Conservation (phyloP, 2,888 invertebrate species). For the Drosophila anomelani region DNA sequence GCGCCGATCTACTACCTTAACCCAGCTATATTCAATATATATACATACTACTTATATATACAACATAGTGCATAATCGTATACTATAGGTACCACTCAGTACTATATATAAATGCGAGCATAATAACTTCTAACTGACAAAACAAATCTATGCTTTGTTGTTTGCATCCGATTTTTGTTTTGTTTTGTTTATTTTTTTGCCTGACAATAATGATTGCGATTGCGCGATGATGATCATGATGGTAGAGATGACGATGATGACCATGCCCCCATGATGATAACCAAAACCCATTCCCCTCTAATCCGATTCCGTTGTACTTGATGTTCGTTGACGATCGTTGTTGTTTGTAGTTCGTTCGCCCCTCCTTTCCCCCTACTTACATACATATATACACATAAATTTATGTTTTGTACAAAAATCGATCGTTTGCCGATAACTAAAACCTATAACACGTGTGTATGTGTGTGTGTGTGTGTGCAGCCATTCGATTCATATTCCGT, state of each 20-base stretch:
- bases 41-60: neutral
- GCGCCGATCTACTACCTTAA: constrained; percentile 29
- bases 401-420: constrained; percentile 28
- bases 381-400: neutral
- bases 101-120: constrained; percentile 7
- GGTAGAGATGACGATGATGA: constrained; percentile 7
- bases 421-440: constrained; percentile 38
- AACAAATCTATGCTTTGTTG: constrained; percentile 23
- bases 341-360: constrained; percentile 27
- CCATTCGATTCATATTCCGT: constrained; percentile 34
- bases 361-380: neutral
- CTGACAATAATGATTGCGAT: constrained; percentile 18
- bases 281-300: constrained; percentile 8
- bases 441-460: constrained; percentile 24
- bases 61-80: constrained; percentile 13
- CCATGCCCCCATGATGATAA: constrained; percentile 31
- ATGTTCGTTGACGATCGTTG: constrained; percentile 17
- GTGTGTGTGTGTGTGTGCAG: constrained; percentile 20
- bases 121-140: constrained; percentile 38
- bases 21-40: constrained; percentile 20
- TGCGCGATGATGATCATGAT: constrained; percentile 22
- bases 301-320: constrained; percentile 22
- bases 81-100: constrained; percentile 5
- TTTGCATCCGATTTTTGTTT: constrained; percentile 42
- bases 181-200: constrained; percentile 17